Evolutionary conservation across 2,113 vertebrate species (phyloP).

Genomic region (Phylloscopus trochiloides): DNA sequence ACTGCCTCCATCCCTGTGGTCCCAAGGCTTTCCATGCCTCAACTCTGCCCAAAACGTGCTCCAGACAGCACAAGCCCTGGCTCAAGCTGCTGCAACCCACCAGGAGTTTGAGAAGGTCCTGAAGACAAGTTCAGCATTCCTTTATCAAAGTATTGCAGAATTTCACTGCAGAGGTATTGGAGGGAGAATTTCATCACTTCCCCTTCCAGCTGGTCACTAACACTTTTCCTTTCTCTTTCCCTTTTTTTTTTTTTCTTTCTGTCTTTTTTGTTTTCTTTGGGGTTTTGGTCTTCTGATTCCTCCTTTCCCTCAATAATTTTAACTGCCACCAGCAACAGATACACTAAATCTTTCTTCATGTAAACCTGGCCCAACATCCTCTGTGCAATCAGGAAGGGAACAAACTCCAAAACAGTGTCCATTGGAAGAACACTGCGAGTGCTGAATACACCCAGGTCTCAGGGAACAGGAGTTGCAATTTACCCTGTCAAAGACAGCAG

Average conservation of each 20-base stretch:
- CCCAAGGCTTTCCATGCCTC: fast-evolving
- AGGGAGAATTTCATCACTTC: not conserved
- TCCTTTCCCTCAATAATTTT: not conserved
- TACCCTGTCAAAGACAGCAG: not conserved
- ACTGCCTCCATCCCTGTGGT: not conserved
- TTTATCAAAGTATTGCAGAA: not conserved
- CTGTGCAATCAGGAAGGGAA: not conserved
- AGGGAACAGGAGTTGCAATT: not conserved
- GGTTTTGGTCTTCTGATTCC: not conserved
- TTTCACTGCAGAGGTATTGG: not conserved
- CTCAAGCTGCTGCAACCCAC: not conserved
- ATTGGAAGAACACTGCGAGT: fast-evolving
- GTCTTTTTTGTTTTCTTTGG: not conserved
- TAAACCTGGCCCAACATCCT: not conserved
- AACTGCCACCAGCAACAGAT: not conserved
- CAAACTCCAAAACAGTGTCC: not conserved
- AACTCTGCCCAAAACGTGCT: not conserved
- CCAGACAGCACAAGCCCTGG: not conserved
- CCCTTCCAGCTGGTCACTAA: not conserved
- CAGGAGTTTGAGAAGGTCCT: not conserved
- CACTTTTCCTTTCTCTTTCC: not conserved
- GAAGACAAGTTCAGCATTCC: not conserved
- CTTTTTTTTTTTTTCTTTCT: not conserved
- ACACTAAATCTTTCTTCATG: not conserved
- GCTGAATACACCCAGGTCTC: too few relatives aligned